phyloP scores from a whole-genome alignment of 1,140 invertebrate genomes.

The Oppia nitens region DNA sequence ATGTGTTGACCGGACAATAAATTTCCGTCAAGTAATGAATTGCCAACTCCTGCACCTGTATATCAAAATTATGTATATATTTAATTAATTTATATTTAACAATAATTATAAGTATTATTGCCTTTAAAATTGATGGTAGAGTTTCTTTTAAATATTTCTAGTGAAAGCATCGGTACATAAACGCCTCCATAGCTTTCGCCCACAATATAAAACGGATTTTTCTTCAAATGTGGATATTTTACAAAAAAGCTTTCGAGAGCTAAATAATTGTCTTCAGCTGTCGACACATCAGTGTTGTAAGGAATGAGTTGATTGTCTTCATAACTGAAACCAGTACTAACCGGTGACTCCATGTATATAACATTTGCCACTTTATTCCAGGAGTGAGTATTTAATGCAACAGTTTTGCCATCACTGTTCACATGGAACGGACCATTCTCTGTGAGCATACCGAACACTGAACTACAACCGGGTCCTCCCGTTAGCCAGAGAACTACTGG shows the following conservation, averaged over 20 bases:
- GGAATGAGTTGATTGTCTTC: no score
- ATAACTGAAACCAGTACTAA: constrained; percentile 39
- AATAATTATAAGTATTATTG: no score
- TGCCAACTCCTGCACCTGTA: no score
- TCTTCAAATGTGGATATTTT: constrained; percentile 33
- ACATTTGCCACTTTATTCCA: constrained; percentile 57
- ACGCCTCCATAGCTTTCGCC: constrained; percentile 33
- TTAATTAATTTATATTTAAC: no score
- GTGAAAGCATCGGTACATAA: constrained; percentile 35
- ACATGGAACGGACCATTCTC: constrained; percentile 37
- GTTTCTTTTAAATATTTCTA: constrained; percentile 31
- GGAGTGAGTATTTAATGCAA: constrained; percentile 30
- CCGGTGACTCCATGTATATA: constrained; percentile 37
- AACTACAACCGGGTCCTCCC: no score
- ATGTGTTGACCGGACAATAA: no score
- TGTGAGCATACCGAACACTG: constrained; percentile 33
- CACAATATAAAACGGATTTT: constrained; percentile 30
- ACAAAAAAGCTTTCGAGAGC: constrained; percentile 36
- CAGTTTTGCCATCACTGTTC: constrained; percentile 27
- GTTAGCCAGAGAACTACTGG: constrained; percentile 38
- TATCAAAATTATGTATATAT: no score
- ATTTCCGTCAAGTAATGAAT: no score
- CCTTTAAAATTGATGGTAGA: no score
- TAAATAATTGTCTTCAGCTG: constrained; percentile 27
- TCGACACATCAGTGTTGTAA: constrained; percentile 33